Evolutionary conservation across 23 tunicate species (phyloP), one percentile per base, ranked within the genome.

Genomic region (Trididemnum nubilum): DNA sequence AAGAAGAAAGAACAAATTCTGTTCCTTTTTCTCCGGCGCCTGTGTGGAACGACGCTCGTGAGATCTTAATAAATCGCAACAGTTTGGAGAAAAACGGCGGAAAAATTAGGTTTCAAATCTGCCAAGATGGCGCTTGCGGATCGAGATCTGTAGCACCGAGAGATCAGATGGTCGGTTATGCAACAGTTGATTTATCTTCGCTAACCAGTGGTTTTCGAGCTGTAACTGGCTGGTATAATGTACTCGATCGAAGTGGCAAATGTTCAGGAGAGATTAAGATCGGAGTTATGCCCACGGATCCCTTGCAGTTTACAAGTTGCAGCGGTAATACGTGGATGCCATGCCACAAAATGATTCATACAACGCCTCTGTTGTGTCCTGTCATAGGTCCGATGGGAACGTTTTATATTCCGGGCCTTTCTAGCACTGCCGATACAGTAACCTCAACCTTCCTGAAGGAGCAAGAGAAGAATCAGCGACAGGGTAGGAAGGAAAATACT

Each of bases 221-320:
- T 23, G 88, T 92, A 33, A 78, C 79, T 59, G 97, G 97, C 30
- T 92, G 97, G 97, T 92, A 92, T 36, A 92, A 92, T 38, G 76
- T 92, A 23, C 81, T 92, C 35, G 88, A 87, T 72, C 52, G 74
- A 35, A 83, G 78, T 36, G 89, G 88, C 0, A 66, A 73, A 52
- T 91, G 97, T 72, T 88, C 79, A 31, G 97, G 97, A 51, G 93
- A 92, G 71, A 65, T 92, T 0, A 92, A 92, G 64, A 87, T 92
- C 34, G 86, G 85, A 0, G 73, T 92, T 18, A 83, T 92, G 27
- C 97, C 97, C 5, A 66, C 85, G 19, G 79, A 73, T 5, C 61
- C 61, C 28, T 5, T 5, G 33, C 61, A 73, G 28, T 25, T 73
- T 12, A 9, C 5, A 2, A 73, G 26, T 25, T 2, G 19, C 2